Percentiles rank a stretch among this genome's conserved stretches.
Evolutionary conservation across 1,140 invertebrate species (phyloP).

Genomic region (Gryllus bimaculatus): DNA sequence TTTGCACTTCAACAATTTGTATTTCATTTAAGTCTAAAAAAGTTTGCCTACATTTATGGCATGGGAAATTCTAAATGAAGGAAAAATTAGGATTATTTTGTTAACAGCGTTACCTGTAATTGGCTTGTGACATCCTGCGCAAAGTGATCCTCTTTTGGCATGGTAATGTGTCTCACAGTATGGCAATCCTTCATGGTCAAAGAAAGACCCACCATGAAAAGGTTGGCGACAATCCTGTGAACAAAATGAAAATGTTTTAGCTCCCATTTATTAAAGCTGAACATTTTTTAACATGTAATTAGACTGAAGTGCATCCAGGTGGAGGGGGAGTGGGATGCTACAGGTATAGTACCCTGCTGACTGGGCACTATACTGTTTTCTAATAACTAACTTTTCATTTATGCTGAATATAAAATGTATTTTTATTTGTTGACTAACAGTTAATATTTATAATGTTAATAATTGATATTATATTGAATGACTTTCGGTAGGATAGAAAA

Average conservation of each 20-base stretch:
- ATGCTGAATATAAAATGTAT: no score
- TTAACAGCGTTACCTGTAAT: conserved; percentile 58
- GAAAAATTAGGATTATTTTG: neutral
- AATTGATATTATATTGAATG: no score
- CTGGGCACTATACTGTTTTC: no score
- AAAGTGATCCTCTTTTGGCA: conserved; percentile 89
- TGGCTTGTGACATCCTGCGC: conserved; percentile 94
- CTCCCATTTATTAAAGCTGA: no score
- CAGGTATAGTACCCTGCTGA: no score
- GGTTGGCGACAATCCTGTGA: conserved; percentile 83
- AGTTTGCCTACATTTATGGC: neutral
- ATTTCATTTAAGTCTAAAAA: neutral
- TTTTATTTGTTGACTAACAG: no score
- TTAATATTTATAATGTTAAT: no score
- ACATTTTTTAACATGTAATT: no score
- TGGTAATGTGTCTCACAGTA: conserved; percentile 99
- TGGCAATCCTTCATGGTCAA: conserved; percentile 90
- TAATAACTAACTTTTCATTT: no score
- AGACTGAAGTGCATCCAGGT: no score
- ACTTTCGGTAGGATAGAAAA: no score
- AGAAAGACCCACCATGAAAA: conserved; percentile 89
- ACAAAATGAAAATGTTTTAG: conserved; percentile 24
- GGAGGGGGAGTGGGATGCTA: no score
- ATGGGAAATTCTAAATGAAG: neutral
- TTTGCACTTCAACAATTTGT: neutral